Conservation (phyloP, 2,113 vertebrate genomes). For the Columba livia region DNA sequence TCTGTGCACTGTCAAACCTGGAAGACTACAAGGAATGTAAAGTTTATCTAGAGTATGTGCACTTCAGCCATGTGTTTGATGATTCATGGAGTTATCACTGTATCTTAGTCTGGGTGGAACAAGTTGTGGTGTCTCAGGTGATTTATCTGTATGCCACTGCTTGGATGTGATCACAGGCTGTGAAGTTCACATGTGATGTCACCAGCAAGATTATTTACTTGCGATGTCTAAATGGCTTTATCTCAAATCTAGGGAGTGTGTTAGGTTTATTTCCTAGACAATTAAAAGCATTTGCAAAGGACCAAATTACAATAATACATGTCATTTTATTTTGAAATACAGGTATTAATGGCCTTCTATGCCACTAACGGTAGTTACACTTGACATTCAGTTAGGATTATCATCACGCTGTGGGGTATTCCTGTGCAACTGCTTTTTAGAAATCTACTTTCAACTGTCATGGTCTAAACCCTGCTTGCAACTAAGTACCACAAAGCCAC, state of each 20-base stretch:
- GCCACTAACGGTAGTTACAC: neutral
- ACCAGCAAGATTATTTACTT: neutral
- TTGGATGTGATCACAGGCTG: neutral
- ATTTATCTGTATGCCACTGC: neutral
- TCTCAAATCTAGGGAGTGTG: neutral
- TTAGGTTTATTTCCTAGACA: neutral
- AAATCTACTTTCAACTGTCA: neutral
- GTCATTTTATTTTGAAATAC: neutral
- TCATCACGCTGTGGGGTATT: neutral
- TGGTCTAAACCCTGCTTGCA: too few relatives aligned
- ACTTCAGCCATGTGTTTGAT: neutral
- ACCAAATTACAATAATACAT: neutral
- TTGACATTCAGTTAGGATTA: neutral
- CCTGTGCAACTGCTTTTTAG: neutral
- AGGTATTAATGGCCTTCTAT: neutral
- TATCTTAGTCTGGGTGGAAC: neutral
- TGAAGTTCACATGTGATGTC: neutral
- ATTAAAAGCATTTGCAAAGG: neutral
- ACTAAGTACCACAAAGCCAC: too few relatives aligned
- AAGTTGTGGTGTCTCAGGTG: neutral
- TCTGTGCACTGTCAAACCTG: neutral
- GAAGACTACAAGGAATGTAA: neutral
- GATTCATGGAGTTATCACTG: neutral
- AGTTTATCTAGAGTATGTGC: neutral
- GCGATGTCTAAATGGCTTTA: neutral